Evolutionary conservation across 1,140 invertebrate species (phyloP).

Genomic region (Solenopsis fugax): DNA sequence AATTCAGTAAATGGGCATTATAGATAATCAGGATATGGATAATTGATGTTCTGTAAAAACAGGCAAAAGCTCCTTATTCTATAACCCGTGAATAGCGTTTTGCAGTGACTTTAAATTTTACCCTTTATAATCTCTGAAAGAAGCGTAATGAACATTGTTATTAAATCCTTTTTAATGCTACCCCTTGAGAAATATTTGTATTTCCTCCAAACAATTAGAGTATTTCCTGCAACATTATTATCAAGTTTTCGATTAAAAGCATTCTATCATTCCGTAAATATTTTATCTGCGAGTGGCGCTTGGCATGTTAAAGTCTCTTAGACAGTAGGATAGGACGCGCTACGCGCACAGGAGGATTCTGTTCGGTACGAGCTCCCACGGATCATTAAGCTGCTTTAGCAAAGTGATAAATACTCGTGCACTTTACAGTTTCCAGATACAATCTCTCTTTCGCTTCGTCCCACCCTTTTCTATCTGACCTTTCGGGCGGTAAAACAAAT

Average conservation of each 20-base stretch:
- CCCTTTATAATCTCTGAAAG: neutral
- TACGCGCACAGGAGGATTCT: constrained; percentile 16
- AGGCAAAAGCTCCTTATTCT: neutral
- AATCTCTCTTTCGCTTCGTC: constrained; percentile 40
- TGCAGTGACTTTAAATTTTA: neutral
- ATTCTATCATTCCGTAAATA: constrained; percentile 33
- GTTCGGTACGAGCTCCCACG: constrained; percentile 41
- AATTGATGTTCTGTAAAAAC: constrained; percentile 9
- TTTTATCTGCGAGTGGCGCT: constrained; percentile 15
- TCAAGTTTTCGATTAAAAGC: constrained; percentile 37
- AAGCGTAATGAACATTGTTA: neutral
- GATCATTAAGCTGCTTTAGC: constrained; percentile 61
- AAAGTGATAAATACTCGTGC: constrained; percentile 53
- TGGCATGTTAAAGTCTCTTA: constrained; percentile 44
- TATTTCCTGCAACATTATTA: neutral
- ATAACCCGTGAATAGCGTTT: neutral
- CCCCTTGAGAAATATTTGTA: neutral
- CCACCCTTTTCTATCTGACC: neutral
- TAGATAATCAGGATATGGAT: neutral
- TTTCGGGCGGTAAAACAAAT: constrained; percentile 41
- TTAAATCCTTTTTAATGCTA: neutral
- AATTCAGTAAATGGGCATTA: constrained; percentile 9
- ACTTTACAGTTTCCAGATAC: constrained; percentile 54
- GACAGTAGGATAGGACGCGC: constrained; percentile 14
- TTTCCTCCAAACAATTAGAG: neutral